Conservation (phyloP, 2,888 invertebrate species). For the Halocaridina rubra region DNA sequence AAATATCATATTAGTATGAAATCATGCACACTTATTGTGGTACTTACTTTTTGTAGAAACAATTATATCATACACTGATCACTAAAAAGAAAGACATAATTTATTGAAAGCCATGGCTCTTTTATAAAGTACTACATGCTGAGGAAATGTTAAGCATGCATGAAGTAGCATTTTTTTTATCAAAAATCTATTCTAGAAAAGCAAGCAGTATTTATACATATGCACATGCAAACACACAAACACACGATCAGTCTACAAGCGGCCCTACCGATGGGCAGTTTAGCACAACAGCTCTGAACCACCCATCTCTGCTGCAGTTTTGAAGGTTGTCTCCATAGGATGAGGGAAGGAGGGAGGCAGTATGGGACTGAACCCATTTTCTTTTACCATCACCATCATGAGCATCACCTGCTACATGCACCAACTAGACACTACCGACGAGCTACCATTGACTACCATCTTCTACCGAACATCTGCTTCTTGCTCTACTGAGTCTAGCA, state of each 20-base stretch:
- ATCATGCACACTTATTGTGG: too few relatives aligned
- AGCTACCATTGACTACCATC: constrained; percentile 28
- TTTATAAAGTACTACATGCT: not conserved
- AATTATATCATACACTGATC: too few relatives aligned
- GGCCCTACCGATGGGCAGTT: not conserved
- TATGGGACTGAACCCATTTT: not conserved
- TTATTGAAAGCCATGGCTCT: too few relatives aligned
- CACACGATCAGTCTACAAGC: not conserved
- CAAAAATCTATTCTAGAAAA: too few relatives aligned
- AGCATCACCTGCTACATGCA: constrained; percentile 21
- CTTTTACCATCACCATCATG: not conserved
- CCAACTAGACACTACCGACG: not conserved
- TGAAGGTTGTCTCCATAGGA: not conserved
- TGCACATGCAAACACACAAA: not conserved
- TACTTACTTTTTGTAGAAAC: too few relatives aligned
- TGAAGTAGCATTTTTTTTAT: too few relatives aligned
- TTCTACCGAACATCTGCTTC: constrained; percentile 18
- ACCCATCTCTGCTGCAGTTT: not conserved
- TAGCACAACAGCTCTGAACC: not conserved
- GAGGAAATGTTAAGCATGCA: not conserved
- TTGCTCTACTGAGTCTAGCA: constrained; percentile 17
- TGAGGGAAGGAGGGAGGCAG: not conserved
- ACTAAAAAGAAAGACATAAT: too few relatives aligned
- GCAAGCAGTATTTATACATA: too few relatives aligned
- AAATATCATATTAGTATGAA: too few relatives aligned